These are phyloP conservation scores for Heliconius charithonia DNA, from an alignment of 2,888 invertebrate species.

Conservation along the genomic window DNA sequence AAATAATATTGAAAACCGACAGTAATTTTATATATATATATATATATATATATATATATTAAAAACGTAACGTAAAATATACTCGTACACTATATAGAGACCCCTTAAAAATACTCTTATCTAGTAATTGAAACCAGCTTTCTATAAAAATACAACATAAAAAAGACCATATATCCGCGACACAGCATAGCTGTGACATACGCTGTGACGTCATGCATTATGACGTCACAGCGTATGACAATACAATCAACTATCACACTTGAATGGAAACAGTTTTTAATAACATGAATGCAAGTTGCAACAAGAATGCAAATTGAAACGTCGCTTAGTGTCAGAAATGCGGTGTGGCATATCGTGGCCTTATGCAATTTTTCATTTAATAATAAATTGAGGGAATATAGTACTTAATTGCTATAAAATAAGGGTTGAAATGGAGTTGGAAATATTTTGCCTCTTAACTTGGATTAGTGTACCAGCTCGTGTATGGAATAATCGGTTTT, in stretches of 20 bases:
- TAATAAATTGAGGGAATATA: slow-evolving; percentile 47
- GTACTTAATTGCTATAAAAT: slow-evolving; percentile 48
- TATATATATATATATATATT: too few species aligned
- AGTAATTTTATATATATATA: too few species aligned
- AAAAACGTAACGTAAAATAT: too few species aligned
- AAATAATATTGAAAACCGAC: too few species aligned
- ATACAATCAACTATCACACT: slow-evolving; percentile 32
- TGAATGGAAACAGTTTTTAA: slow-evolving; percentile 45
- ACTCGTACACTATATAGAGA: too few species aligned
- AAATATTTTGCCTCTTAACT: slow-evolving; percentile 60
- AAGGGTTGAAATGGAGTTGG: slow-evolving; percentile 48
- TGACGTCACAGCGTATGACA: slow-evolving; percentile 28
- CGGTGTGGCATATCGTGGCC: slow-evolving; percentile 70
- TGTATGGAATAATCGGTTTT: slow-evolving; percentile 82
- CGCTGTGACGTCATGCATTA: background rate
- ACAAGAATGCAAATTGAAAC: slow-evolving; percentile 77
- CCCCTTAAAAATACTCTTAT: background rate
- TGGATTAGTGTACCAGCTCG: slow-evolving; percentile 78
- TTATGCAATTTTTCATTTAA: slow-evolving; percentile 39
- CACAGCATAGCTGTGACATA: background rate
- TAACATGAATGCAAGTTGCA: slow-evolving; percentile 48
- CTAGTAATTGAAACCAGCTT: background rate
- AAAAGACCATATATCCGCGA: background rate
- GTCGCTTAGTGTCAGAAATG: slow-evolving; percentile 65
- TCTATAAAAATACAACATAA: background rate